These are phyloP conservation scores for Rynchops niger DNA, from an alignment of 2,113 vertebrate genomes.

Conservation along the genomic window DNA sequence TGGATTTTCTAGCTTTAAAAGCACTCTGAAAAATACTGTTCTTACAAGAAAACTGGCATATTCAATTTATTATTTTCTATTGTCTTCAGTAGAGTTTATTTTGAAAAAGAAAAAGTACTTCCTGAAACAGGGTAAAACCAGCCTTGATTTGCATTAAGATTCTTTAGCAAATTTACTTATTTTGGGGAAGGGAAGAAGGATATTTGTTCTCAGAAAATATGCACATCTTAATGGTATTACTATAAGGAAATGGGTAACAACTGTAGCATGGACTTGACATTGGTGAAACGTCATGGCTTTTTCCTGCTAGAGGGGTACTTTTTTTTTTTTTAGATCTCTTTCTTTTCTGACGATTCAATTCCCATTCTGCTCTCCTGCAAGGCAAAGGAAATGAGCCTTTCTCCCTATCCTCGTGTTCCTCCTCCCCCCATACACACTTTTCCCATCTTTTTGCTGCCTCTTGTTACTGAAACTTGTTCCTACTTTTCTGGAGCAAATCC, in stretches of 20 bases:
- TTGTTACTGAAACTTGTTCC: neutral
- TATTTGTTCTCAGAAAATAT: neutral
- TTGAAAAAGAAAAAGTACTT: neutral
- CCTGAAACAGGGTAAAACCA: neutral
- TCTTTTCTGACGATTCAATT: neutral
- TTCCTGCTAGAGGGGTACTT: neutral
- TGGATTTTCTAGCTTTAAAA: constrained; percentile 30
- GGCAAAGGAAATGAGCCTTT: neutral
- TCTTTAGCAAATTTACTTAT: neutral
- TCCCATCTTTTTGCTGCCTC: neutral
- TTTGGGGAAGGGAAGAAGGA: neutral
- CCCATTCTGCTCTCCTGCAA: neutral
- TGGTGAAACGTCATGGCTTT: neutral
- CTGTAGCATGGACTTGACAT: neutral
- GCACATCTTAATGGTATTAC: neutral
- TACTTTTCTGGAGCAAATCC: neutral
- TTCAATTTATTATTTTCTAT: neutral
- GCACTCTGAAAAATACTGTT: neutral
- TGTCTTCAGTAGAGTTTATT: neutral
- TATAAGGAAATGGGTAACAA: neutral
- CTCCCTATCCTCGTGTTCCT: neutral
- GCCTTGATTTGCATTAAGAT: neutral
- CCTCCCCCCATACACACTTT: neutral
- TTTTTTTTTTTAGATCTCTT: neutral
- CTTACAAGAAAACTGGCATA: neutral